Percentiles rank a stretch among this genome's conserved stretches.
Evolutionary conservation across 2,113 vertebrate genomes (phyloP).

Genomic region (Stictonetta naevosa): DNA sequence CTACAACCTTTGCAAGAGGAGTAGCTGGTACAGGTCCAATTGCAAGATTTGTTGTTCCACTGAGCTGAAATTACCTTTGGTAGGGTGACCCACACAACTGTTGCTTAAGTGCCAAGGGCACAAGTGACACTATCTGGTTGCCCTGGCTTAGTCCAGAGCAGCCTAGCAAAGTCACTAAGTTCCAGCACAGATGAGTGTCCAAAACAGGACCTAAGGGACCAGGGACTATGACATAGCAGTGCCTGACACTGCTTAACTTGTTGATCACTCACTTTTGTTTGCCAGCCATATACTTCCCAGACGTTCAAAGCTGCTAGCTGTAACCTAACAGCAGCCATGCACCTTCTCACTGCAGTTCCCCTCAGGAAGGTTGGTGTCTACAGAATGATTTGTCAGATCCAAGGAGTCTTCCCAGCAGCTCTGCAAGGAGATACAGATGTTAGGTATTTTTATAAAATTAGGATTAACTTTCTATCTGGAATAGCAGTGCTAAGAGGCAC

Average conservation of each 20-base stretch:
- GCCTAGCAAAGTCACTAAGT: neutral
- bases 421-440: neutral
- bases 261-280: neutral
- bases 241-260: neutral
- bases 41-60: fast-evolving
- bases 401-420: neutral
- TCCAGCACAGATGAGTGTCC: neutral
- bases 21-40: neutral
- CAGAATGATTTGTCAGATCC: neutral
- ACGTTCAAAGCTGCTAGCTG: neutral
- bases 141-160: neutral
- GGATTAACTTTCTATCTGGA: neutral
- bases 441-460: neutral
- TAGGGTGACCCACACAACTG: neutral
- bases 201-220: no score
- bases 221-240: neutral
- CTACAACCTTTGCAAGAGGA: neutral
- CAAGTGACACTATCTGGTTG: neutral
- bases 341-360: neutral
- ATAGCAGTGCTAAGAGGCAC: neutral
- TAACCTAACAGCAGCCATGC: neutral
- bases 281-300: neutral
- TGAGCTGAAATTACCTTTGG: neutral
- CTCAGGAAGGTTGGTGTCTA: neutral
- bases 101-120: neutral